Conservation (phyloP, 1,140 invertebrate genomes). For the Tetramorium simillimum region DNA sequence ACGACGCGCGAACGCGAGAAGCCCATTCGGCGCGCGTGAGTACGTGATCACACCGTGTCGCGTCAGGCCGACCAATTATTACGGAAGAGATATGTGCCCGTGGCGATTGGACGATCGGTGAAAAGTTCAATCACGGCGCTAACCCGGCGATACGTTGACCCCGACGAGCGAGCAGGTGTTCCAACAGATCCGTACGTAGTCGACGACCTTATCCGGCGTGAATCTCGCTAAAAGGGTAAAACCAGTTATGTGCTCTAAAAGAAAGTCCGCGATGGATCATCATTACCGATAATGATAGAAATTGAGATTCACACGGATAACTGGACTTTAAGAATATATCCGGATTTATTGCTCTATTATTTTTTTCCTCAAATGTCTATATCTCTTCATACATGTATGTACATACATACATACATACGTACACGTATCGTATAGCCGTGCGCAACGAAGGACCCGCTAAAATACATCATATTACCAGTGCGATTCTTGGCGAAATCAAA, state of each 20-base stretch:
- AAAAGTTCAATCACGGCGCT: conserved; percentile 67
- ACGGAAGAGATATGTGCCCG: conserved; percentile 38
- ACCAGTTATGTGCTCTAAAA: conserved; percentile 43
- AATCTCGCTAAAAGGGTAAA: conserved; percentile 66
- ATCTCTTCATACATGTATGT: neutral
- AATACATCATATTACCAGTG: neutral
- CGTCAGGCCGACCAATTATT: conserved; percentile 50
- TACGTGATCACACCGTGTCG: neutral
- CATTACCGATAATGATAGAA: conserved; percentile 31
- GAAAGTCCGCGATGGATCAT: conserved; percentile 15
- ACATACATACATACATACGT: no score
- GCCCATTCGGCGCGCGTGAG: neutral
- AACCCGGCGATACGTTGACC: conserved; percentile 57
- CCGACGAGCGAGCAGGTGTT: conserved; percentile 56
- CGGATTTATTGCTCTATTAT: neutral
- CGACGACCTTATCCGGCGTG: conserved; percentile 58
- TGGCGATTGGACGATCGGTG: conserved; percentile 22
- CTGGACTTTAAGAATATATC: conserved; percentile 4
- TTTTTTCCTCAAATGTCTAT: neutral
- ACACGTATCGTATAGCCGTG: neutral
- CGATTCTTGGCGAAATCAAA: conserved; percentile 61
- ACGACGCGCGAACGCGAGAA: conserved; percentile 39
- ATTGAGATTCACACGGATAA: conserved; percentile 21
- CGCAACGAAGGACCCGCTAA: neutral
- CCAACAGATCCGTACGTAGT: conserved; percentile 31